These are phyloP conservation scores for Iselma pallidipennis DNA, from an alignment of 2,888 invertebrate genomes.

Conservation along the genomic window DNA sequence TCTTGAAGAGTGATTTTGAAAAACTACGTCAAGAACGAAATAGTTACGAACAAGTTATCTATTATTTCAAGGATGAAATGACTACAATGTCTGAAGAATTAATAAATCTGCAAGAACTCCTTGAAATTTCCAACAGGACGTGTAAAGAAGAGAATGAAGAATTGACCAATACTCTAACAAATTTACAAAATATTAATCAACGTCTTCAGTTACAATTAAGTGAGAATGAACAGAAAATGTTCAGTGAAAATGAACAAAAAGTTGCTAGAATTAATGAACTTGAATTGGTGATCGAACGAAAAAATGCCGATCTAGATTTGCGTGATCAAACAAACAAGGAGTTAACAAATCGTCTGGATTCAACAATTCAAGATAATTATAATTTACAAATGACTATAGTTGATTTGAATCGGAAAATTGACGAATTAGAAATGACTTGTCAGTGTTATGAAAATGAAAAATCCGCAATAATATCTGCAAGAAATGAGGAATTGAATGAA, in stretches of 20 bases:
- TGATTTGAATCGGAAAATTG: conserved; percentile 32
- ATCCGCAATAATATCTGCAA: no score
- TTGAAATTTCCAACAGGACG: conserved; percentile 45
- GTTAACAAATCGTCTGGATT: conserved; percentile 48
- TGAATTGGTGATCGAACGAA: conserved; percentile 40
- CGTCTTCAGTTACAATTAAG: conserved; percentile 37
- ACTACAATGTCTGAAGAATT: conserved; percentile 44
- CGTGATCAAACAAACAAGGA: conserved; percentile 47
- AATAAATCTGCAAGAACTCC: conserved; percentile 43
- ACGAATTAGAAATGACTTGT: conserved; percentile 38
- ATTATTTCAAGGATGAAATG: conserved; percentile 47
- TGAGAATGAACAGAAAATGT: conserved; percentile 38
- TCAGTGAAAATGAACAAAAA: conserved; percentile 39
- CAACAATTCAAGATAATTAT: conserved; percentile 48
- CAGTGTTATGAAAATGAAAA: conserved; percentile 39
- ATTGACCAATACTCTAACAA: conserved; percentile 35
- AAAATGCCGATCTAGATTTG: conserved; percentile 39
- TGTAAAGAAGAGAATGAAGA: conserved; percentile 39
- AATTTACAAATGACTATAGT: conserved; percentile 38
- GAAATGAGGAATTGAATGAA: conserved; percentile 43
- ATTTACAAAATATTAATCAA: conserved; percentile 39
- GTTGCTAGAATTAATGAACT: conserved; percentile 46
- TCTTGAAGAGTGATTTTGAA: conserved; percentile 29
- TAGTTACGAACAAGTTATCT: conserved; percentile 43
- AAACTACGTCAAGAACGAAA: conserved; percentile 41